These are phyloP conservation scores for Corythornis madagascariensis DNA, from an alignment of 2,113 vertebrate genomes.

Conservation along the genomic window DNA sequence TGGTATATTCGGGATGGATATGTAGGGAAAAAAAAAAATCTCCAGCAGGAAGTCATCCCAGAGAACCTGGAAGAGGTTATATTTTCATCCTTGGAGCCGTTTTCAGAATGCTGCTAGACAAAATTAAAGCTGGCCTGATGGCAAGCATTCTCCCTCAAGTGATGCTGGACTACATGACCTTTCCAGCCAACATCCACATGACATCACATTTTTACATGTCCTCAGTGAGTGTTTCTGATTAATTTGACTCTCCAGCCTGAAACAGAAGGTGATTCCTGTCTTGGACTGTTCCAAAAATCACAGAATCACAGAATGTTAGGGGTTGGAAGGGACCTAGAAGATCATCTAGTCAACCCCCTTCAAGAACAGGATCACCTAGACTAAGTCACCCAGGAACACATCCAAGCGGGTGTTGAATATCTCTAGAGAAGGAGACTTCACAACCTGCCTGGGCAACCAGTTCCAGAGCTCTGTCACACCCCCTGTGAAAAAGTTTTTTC, in stretches of 20 bases:
- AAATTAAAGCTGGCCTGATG: neutral
- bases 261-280: neutral
- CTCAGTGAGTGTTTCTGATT: neutral
- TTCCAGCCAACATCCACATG: neutral
- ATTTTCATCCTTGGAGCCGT: neutral
- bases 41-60: neutral
- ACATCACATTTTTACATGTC: neutral
- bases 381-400: too few relatives aligned
- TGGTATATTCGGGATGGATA: neutral
- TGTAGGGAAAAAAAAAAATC: neutral
- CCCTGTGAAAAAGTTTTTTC: too few relatives aligned
- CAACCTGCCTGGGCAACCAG: too few relatives aligned
- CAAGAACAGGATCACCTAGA: too few relatives aligned
- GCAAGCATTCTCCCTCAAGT: neutral
- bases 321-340: too few relatives aligned
- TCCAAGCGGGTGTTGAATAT: too few relatives aligned
- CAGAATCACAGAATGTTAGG: too few relatives aligned
- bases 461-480: too few relatives aligned
- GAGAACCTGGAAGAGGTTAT: neutral
- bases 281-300: neutral
- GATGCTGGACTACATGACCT: neutral
- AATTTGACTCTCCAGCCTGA: neutral
- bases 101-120: neutral
- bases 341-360: too few relatives aligned
- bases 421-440: too few relatives aligned